These are phyloP conservation scores for Ceratitis capitata DNA, from an alignment of 1,140 invertebrate genomes.

Conservation along the genomic window DNA sequence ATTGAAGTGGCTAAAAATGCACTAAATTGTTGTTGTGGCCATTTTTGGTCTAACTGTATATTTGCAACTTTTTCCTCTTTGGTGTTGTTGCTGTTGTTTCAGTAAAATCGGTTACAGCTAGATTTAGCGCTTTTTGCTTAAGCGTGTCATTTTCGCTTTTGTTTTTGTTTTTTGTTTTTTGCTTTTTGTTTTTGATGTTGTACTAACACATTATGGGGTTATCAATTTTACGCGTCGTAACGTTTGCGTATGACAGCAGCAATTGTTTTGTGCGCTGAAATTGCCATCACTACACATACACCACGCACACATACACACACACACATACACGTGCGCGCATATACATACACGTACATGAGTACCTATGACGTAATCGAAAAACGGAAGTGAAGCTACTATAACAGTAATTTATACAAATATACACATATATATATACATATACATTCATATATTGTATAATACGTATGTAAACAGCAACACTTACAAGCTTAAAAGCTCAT, in stretches of 20 bases:
- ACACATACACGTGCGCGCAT: too few species aligned
- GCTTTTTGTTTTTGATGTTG: background rate
- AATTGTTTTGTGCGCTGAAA: too few species aligned
- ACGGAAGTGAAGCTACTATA: background rate
- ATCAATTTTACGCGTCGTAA: conserved; percentile 6
- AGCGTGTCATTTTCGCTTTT: background rate
- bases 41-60: background rate
- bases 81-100: too few species aligned
- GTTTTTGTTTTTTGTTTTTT: background rate
- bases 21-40: background rate
- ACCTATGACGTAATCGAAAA: background rate
- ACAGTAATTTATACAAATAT: background rate
- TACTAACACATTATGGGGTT: conserved; percentile 1
- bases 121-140: background rate
- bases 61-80: too few species aligned
- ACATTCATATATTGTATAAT: too few species aligned
- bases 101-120: background rate
- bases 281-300: too few species aligned
- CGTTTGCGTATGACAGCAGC: background rate
- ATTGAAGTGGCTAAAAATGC: background rate
- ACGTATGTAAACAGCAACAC: too few species aligned
- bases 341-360: too few species aligned
- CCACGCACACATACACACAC: too few species aligned
- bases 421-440: background rate
- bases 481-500: background rate